Evolutionary conservation across 30 jellyfish, hydroid and myxozoan genomes (phyloP).

Genomic region (Pelagia noctiluca): DNA sequence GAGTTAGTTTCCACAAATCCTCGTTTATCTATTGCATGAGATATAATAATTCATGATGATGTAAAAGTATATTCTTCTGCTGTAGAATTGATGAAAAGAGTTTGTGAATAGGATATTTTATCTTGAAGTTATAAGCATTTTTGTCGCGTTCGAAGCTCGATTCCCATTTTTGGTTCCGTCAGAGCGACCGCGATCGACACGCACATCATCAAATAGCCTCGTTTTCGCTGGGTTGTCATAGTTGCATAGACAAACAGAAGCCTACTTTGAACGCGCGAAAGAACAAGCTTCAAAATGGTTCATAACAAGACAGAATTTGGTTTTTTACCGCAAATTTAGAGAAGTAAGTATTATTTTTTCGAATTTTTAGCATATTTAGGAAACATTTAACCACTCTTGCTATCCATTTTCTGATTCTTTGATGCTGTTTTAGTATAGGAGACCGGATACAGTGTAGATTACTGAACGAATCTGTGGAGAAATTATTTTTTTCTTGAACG

Average conservation of each 20-base stretch:
- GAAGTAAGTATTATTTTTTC: conserved; percentile 1
- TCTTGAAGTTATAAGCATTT: conserved; percentile 2
- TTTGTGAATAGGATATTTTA: conserved; percentile 10
- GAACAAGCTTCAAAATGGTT: conserved; percentile 26
- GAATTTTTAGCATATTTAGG: conserved; percentile 22
- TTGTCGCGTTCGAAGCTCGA: conserved; percentile 11
- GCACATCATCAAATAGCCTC: conserved; percentile 20
- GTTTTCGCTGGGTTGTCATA: conserved; percentile 46
- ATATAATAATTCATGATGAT: background rate
- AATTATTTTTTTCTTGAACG: too few species aligned
- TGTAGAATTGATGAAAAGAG: conserved; percentile 1
- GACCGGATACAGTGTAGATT: background rate
- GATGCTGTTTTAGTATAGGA: conserved; percentile 14
- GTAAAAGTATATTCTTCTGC: background rate
- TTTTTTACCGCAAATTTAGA: conserved; percentile 1
- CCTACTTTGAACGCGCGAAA: background rate
- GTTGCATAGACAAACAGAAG: conserved; percentile 22
- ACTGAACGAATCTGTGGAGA: conserved; percentile 17
- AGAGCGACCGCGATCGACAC: conserved; percentile 2
- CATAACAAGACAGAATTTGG: conserved; percentile 22
- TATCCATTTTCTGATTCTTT: conserved; percentile 1
- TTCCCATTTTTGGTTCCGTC: conserved; percentile 11
- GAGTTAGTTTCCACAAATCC: conserved; percentile 14
- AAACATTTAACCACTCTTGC: conserved; percentile 15
- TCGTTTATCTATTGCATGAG: background rate